phyloP scores from a whole-genome alignment of 2,888 invertebrate genomes.

The Oxystoma pomonae region DNA sequence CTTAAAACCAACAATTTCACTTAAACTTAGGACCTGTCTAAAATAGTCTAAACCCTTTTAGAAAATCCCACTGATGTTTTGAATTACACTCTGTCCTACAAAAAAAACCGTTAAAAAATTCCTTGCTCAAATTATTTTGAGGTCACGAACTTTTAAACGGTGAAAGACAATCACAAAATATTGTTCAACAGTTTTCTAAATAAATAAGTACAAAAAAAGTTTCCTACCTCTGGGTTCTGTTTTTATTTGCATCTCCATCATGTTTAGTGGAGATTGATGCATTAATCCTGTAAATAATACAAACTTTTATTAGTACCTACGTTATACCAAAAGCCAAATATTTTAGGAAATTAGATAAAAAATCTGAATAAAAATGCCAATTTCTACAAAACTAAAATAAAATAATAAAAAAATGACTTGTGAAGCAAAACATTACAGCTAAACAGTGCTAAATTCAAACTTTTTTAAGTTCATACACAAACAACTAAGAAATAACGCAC shows the following conservation, averaged over 20 bases:
- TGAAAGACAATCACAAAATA: too few species aligned
- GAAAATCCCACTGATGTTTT: too few species aligned
- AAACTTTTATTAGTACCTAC: neutral
- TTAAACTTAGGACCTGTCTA: too few species aligned
- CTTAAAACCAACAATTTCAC: too few species aligned
- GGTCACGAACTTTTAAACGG: too few species aligned
- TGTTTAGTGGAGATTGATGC: conserved; percentile 26
- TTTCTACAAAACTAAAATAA: conserved; percentile 2
- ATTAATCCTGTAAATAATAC: neutral
- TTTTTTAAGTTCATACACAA: conserved; percentile 13
- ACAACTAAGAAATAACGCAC: conserved; percentile 12
- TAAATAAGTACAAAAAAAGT: neutral
- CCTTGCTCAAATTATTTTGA: too few species aligned
- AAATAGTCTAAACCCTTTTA: too few species aligned
- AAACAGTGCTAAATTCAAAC: neutral
- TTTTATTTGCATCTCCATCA: conserved; percentile 39
- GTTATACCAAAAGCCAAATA: too few species aligned
- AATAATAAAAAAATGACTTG: conserved; percentile 8
- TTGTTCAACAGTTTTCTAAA: neutral
- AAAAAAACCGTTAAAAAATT: too few species aligned
- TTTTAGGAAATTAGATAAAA: too few species aligned
- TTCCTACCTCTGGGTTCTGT: conserved; percentile 44
- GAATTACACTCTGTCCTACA: too few species aligned
- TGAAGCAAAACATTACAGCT: neutral
- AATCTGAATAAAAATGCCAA: too few species aligned